phyloP scores from a whole-genome alignment of 2,113 vertebrate genomes.

The Pseudorectes ferrugineus region DNA sequence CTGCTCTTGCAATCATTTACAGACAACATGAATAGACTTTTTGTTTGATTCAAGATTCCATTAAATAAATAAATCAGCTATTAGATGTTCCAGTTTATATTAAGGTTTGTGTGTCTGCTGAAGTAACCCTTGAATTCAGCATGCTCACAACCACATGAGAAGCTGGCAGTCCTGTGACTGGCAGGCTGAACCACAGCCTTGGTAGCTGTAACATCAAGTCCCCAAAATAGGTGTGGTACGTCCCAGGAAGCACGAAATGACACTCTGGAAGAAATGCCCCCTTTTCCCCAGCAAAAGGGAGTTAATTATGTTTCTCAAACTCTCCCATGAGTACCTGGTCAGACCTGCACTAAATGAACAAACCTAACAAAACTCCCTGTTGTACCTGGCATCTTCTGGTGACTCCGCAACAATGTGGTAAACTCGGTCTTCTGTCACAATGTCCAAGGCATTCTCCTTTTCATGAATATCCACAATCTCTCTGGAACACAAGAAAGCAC shows the following conservation, averaged over 20 bases:
- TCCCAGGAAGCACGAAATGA: background rate
- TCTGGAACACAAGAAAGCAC: slow-evolving; percentile 67
- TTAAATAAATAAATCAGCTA: slow-evolving; percentile 64
- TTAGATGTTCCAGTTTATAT: slow-evolving; percentile 45
- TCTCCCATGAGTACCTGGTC: background rate
- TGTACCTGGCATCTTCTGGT: slow-evolving; percentile 89
- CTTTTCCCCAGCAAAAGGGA: background rate
- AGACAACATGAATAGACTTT: slow-evolving; percentile 59
- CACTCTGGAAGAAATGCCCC: background rate
- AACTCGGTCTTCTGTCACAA: slow-evolving; percentile 87
- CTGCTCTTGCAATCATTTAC: slow-evolving; percentile 61
- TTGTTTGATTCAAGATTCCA: slow-evolving; percentile 55
- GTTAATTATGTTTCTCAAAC: background rate
- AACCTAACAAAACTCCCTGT: background rate
- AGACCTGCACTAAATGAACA: background rate
- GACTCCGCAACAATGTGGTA: slow-evolving; percentile 93
- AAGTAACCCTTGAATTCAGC: slow-evolving; percentile 11
- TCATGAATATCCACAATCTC: slow-evolving; percentile 92
- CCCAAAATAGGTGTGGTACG: background rate
- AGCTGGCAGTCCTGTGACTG: background rate
- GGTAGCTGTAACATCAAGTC: background rate
- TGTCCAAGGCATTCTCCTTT: slow-evolving; percentile 90
- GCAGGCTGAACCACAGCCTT: background rate
- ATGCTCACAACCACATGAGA: background rate
- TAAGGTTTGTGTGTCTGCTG: slow-evolving; percentile 8